Evolutionary conservation across 2,888 invertebrate genomes (phyloP), one percentile per base, ranked within the genome.

Genomic region (Stenoptilia bipunctidactyla): DNA sequence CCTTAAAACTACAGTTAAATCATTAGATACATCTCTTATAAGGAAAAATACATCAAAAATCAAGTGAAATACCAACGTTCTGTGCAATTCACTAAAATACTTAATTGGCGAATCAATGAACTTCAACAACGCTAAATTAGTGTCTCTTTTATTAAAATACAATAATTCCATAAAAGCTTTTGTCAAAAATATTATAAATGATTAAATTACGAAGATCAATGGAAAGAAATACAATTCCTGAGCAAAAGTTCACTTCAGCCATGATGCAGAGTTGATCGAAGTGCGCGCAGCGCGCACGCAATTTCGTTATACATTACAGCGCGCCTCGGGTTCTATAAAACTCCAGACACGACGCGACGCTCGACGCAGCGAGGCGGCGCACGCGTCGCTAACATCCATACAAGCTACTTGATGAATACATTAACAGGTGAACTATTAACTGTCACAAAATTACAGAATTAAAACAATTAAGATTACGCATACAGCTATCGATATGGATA

Each of bases 11-110:
- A 70, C 67, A 72, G 65, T 72, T 64, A 77, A 76, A 75, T 73
- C 59, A 76, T 74, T 61, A 63, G 68, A 74, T 74, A 75, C 66
- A 67, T 68, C 61, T 64, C 64, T 62, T 74, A 67, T 62, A 72
- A 67, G 69, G 70, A 80, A 76, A 80, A 80, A 73, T 75, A 72
- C 68, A 69, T 76, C 76, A 79, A 80, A 74, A 80, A 77, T 77
- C 59, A 79, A 74, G 82, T 82, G 82, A 76, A 80, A 76, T 63
- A 76, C 74, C 79, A 83, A 82, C 83, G 63, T 82, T 83, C 80
- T 76, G 83, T 82, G 83, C 83, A 76, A 66, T 75, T 66, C 74
- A 70, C 71, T 76, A 77, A 75, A 75, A 66, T 68, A 62, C 59
- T 57, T 50, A 57, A 58, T 57, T 59, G 71, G 73, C 74, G 68